These are phyloP conservation scores for Mystacornis crossleyi DNA, from an alignment of 2,113 vertebrate genomes.

Conservation along the genomic window DNA sequence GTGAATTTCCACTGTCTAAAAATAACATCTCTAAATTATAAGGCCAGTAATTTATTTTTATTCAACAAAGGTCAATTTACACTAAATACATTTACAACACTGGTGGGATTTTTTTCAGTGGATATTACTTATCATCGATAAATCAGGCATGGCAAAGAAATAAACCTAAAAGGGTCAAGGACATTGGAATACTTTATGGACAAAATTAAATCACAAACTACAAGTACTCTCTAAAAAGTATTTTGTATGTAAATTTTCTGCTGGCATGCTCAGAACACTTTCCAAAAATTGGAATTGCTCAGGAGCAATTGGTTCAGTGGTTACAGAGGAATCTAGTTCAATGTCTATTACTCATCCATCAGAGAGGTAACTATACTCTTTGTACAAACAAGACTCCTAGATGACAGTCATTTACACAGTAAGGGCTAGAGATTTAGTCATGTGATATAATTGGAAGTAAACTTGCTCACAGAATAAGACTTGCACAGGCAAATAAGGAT, in stretches of 20 bases:
- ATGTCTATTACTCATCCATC: not conserved
- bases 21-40: not conserved
- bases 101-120: not conserved
- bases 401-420: not conserved
- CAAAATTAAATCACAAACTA: not conserved
- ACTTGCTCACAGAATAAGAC: not conserved
- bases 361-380: not conserved
- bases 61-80: not conserved
- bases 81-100: not conserved
- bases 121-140: not conserved
- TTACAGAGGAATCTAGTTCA: not conserved
- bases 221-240: not conserved
- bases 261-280: not conserved
- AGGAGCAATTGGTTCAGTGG: not conserved
- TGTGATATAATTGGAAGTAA: not conserved
- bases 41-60: not conserved
- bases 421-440: not conserved
- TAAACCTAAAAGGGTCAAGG: not conserved
- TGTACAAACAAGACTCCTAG: not conserved
- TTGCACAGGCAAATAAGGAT: not conserved
- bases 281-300: not conserved
- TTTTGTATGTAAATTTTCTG: not conserved
- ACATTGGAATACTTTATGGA: not conserved
- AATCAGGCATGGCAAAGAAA: not conserved
- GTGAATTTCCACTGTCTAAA: not conserved